phyloP scores from a whole-genome alignment of 2,797 vertebrate genomes.

The Rhinoraja longicauda region DNA sequence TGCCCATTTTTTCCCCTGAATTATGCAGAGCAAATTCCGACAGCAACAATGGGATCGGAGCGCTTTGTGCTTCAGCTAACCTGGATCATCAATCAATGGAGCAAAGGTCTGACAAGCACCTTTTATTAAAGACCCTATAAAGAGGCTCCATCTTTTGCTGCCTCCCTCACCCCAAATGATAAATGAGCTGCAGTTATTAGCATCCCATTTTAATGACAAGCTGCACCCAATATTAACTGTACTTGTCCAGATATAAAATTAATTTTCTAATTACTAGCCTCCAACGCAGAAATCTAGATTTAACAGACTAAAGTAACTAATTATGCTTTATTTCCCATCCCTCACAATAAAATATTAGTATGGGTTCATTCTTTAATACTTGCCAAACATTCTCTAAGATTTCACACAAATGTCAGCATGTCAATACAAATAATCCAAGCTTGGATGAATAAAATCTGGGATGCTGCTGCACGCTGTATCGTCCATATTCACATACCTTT shows the following conservation, averaged over 20 bases:
- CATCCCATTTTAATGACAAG: conserved; percentile 27
- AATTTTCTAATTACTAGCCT: conserved; percentile 27
- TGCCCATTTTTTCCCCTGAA: conserved; percentile 32
- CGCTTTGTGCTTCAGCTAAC: conserved; percentile 27
- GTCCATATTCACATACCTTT: neutral
- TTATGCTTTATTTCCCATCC: neutral
- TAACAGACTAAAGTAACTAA: neutral
- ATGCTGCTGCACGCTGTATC: neutral
- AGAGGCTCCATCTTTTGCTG: conserved; percentile 20
- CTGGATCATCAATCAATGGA: conserved; percentile 33
- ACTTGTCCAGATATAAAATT: conserved; percentile 25
- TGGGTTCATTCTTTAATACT: neutral
- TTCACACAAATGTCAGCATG: neutral
- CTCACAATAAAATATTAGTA: neutral
- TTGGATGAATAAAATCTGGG: neutral
- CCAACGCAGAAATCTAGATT: neutral
- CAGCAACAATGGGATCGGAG: conserved; percentile 24
- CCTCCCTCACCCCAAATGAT: conserved; percentile 14
- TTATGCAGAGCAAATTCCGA: neutral
- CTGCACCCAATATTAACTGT: conserved; percentile 16
- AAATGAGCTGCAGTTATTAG: conserved; percentile 26
- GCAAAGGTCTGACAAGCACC: conserved; percentile 3
- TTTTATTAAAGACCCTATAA: conserved; percentile 27
- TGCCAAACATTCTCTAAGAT: neutral
- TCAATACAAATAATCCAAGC: neutral